Evolutionary conservation across 2,113 vertebrate species (phyloP).

Genomic region (Chaetorhynchus papuensis): DNA sequence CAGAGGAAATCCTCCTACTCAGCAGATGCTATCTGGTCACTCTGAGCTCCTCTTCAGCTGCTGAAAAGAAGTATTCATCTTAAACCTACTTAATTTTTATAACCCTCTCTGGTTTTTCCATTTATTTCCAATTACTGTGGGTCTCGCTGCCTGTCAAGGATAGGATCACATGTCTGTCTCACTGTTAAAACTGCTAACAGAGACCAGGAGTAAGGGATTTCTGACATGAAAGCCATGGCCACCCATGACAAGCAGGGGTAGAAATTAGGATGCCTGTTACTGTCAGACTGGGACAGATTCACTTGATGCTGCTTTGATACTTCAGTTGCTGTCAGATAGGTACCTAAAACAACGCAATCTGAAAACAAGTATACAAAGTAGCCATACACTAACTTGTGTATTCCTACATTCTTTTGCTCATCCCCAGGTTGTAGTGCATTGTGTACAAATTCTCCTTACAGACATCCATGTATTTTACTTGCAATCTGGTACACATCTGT

Average conservation of each 20-base stretch:
- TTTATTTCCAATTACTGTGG: not conserved
- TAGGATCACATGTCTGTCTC: not conserved
- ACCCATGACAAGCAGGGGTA: not conserved
- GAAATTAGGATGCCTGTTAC: not conserved
- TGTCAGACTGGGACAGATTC: not conserved
- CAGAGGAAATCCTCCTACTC: not conserved
- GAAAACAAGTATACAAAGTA: not conserved
- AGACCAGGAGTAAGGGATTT: not conserved
- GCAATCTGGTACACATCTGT: not conserved
- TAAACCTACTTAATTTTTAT: not conserved
- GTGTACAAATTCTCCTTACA: not conserved
- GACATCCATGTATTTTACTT: not conserved
- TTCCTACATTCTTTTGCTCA: not conserved
- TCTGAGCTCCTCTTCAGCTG: not conserved
- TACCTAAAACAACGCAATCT: not conserved
- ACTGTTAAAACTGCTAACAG: not conserved
- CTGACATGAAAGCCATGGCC: not conserved
- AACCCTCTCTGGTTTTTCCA: not conserved
- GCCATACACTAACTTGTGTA: rapidly evolving
- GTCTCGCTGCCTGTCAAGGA: rapidly evolving
- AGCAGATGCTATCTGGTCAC: not conserved
- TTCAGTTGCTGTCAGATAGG: not conserved
- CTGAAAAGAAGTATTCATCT: not conserved
- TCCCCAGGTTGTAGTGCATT: not conserved
- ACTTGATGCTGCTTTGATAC: not conserved